A percentile compares a stretch with the other conserved stretches of the same genome.
phyloP scores from a whole-genome alignment of 1,140 invertebrate species.

The Drosophila tani region DNA sequence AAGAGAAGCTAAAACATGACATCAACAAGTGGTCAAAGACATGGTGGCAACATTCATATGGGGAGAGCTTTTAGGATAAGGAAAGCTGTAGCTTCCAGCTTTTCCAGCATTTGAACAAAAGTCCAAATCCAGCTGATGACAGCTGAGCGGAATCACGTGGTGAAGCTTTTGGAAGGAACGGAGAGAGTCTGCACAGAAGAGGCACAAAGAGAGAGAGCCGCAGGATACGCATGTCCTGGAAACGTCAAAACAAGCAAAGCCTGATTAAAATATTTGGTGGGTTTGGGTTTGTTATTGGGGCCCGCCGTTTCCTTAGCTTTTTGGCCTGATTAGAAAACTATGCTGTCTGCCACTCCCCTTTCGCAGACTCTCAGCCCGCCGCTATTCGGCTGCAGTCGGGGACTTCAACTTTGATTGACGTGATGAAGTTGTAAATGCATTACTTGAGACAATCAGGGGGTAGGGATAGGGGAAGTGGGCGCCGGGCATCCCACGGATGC shows the following conservation, averaged over 20 bases:
- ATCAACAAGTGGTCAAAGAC: constrained; percentile 62
- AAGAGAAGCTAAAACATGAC: constrained; percentile 32
- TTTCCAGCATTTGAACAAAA: constrained; percentile 25
- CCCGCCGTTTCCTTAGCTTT: constrained; percentile 14
- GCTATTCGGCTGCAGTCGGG: constrained; percentile 13
- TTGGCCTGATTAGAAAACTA: constrained; percentile 67
- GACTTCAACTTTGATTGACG: constrained; percentile 64
- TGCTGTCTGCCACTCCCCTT: constrained; percentile 35
- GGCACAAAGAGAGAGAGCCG: constrained; percentile 5
- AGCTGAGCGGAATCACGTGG: constrained; percentile 64
- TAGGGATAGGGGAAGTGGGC: background rate
- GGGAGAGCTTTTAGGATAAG: constrained; percentile 48
- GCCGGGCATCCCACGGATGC: constrained; percentile 32
- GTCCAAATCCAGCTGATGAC: constrained; percentile 43
- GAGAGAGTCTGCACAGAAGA: constrained; percentile 4
- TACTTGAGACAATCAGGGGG: constrained; percentile 41
- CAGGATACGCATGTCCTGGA: constrained; percentile 57
- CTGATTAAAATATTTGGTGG: constrained; percentile 34
- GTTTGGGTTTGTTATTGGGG: constrained; percentile 68
- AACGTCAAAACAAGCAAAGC: constrained; percentile 65
- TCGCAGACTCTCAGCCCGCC: constrained; percentile 8
- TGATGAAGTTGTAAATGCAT: constrained; percentile 57
- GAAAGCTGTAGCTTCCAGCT: constrained; percentile 32
- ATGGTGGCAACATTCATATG: background rate
- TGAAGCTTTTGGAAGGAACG: constrained; percentile 23